Conservation (phyloP, 2,113 vertebrate genomes). For the Leiothrix lutea region DNA sequence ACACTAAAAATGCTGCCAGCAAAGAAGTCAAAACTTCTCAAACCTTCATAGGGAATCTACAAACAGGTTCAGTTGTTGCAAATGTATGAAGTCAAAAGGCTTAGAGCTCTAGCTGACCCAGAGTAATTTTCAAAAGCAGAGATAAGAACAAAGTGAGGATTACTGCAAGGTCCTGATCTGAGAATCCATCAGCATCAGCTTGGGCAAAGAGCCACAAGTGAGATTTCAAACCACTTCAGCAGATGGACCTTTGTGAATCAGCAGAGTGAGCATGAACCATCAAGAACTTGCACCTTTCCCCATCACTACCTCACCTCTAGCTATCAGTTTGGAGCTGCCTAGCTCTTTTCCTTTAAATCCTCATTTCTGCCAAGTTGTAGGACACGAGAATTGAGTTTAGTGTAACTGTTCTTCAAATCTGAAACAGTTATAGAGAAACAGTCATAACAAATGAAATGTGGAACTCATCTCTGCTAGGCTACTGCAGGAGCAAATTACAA, state of each 20-base stretch:
- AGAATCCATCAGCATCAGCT: not conserved
- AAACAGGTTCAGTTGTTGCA: not conserved
- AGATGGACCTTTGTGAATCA: not conserved
- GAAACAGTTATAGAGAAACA: not conserved
- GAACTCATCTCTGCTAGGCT: not conserved
- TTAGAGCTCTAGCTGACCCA: not conserved
- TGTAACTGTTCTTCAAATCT: conserved; percentile 23
- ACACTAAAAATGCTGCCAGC: not conserved
- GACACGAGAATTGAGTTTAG: not conserved
- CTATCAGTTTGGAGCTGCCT: conserved; percentile 28
- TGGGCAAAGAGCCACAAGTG: not conserved
- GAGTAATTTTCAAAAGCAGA: not conserved
- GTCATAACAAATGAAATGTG: not conserved
- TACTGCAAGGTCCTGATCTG: not conserved
- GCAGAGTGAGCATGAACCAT: accelerated
- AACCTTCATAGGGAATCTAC: not conserved
- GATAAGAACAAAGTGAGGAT: not conserved
- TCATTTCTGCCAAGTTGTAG: conserved; percentile 6
- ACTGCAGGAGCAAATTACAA: not conserved
- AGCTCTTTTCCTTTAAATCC: conserved; percentile 19
- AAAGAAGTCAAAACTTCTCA: not conserved
- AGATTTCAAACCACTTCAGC: not conserved
- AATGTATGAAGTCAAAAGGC: not conserved
- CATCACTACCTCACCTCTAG: conserved; percentile 29
- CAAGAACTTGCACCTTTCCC: not conserved